Conservation (phyloP, 2,888 invertebrate genomes). For the Oscheius onirici region DNA sequence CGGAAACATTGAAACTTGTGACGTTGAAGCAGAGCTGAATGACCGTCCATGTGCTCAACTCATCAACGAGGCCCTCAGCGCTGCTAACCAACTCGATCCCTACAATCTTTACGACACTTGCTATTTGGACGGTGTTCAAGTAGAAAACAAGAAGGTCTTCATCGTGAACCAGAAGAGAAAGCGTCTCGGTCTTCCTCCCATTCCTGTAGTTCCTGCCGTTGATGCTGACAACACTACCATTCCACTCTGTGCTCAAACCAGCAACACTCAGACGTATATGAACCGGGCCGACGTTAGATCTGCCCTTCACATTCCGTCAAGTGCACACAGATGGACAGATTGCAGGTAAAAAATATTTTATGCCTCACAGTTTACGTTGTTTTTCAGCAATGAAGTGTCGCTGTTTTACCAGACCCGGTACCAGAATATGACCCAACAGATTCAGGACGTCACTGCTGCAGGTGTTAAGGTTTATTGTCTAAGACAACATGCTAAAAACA, state of each 20-base stretch:
- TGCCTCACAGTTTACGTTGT: background rate
- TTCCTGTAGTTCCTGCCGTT: constrained; percentile 2
- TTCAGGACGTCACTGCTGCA: constrained; percentile 43
- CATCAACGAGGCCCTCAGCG: constrained; percentile 45
- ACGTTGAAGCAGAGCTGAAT: constrained; percentile 41
- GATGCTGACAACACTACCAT: constrained; percentile 10
- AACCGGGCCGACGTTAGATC: constrained; percentile 53
- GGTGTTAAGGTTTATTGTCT: constrained; percentile 52
- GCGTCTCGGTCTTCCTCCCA: constrained; percentile 38
- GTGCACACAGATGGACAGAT: constrained; percentile 52
- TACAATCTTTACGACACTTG: constrained; percentile 58
- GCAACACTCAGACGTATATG: constrained; percentile 52
- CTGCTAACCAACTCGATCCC: constrained; percentile 50
- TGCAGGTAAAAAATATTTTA: constrained; percentile 41
- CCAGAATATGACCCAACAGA: constrained; percentile 50
- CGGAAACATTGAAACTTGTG: constrained; percentile 51
- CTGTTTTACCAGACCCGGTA: constrained; percentile 60
- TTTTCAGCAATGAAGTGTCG: constrained; percentile 43
- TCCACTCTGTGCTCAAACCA: constrained; percentile 55
- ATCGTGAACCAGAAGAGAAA: constrained; percentile 38
- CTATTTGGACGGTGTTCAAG: constrained; percentile 39
- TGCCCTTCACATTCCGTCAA: constrained; percentile 54
- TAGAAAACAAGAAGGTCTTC: constrained; percentile 21
- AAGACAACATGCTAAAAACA: too few species aligned
- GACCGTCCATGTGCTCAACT: constrained; percentile 35